These are phyloP conservation scores for Dasypus novemcinctus DNA, from an alignment of 2,113 vertebrate genomes.

Conservation along the genomic window DNA sequence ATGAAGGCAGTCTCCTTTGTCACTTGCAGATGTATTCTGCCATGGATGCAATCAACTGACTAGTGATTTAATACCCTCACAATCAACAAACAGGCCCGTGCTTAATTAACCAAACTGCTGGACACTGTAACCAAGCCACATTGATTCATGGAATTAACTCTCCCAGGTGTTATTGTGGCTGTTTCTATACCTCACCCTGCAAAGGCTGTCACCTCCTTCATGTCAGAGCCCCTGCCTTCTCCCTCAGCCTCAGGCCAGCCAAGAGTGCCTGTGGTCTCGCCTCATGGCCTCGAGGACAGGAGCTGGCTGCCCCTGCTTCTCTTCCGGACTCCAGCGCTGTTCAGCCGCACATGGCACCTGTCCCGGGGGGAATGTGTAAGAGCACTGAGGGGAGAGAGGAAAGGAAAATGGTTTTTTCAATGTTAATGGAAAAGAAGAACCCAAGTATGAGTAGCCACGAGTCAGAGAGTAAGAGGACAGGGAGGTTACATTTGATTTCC, in stretches of 20 bases:
- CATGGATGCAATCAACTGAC: no score
- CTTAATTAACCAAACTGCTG: no score
- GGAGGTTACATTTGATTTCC: not conserved
- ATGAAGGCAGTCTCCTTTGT: no score
- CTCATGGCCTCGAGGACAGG: not conserved
- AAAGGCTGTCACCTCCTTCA: not conserved
- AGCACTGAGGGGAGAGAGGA: not conserved
- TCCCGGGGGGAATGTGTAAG: not conserved
- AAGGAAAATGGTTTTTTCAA: not conserved
- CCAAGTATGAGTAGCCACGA: not conserved
- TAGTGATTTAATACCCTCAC: no score
- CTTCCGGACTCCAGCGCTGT: not conserved
- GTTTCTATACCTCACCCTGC: not conserved
- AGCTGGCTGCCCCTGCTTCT: not conserved
- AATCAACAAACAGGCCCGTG: no score
- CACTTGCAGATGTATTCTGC: no score
- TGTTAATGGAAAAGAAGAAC: not conserved
- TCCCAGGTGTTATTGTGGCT: not conserved
- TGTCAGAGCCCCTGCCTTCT: not conserved
- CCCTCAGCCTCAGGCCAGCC: no score
- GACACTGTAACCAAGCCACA: no score
- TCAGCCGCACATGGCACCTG: not conserved
- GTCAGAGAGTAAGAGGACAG: not conserved
- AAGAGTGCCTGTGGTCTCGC: not conserved
- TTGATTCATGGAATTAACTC: no score